These are phyloP conservation scores for Caranx ignobilis DNA, from an alignment of 2,113 vertebrate genomes.

Conservation along the genomic window DNA sequence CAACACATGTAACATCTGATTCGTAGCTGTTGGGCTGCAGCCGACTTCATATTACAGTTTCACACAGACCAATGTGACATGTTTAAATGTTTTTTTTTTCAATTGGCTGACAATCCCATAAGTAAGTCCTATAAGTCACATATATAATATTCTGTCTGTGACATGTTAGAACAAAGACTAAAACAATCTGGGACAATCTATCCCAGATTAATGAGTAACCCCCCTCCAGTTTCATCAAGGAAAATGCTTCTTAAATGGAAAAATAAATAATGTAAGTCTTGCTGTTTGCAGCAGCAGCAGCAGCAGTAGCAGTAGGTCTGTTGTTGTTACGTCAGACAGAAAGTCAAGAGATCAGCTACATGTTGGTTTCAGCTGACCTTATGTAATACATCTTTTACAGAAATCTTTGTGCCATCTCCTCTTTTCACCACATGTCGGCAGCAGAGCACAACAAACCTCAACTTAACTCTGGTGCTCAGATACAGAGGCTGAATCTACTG, in stretches of 20 bases:
- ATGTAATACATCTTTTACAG: not conserved
- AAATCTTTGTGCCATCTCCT: not conserved
- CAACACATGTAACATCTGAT: too few relatives aligned
- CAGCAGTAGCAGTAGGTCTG: not conserved
- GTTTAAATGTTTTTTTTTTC: too few relatives aligned
- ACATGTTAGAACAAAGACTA: too few relatives aligned
- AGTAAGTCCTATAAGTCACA: too few relatives aligned
- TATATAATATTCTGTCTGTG: too few relatives aligned
- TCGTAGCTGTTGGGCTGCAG: too few relatives aligned
- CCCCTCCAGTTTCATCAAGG: not conserved
- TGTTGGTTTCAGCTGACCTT: too few relatives aligned
- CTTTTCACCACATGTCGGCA: slow-evolving; percentile 70
- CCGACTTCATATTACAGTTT: too few relatives aligned
- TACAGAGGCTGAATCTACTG: too few relatives aligned
- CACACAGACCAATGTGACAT: too few relatives aligned
- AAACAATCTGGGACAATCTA: not conserved
- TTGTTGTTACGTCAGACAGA: not conserved
- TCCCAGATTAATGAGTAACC: not conserved
- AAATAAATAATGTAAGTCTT: not conserved
- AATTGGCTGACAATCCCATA: too few relatives aligned
- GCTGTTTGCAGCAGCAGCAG: not conserved
- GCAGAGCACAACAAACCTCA: slow-evolving; percentile 46
- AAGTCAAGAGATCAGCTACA: not conserved
- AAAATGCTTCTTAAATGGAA: slow-evolving; percentile 27
- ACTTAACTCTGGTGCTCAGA: not conserved